Percentiles rank a stretch among this genome's conserved stretches.
Evolutionary conservation across 2,797 vertebrate genomes (phyloP).

Genomic region (Phataginus tricuspis): DNA sequence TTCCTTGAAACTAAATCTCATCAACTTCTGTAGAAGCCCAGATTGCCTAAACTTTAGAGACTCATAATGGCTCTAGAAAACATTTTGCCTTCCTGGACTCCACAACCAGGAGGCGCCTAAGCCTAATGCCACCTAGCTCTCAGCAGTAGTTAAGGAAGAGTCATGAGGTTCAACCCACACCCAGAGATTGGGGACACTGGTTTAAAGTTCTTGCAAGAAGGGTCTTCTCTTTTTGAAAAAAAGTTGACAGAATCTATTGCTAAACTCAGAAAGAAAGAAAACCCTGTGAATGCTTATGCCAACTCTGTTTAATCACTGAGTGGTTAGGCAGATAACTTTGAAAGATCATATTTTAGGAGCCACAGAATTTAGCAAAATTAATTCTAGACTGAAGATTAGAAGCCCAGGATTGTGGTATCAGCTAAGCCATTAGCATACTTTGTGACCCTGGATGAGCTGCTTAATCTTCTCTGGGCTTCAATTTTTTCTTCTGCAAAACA

Average conservation of each 20-base stretch:
- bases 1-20: background rate
- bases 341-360: slow-evolving; percentile 5
- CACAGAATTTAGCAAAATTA: slow-evolving; percentile 7
- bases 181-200: background rate
- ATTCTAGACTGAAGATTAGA: background rate
- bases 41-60: background rate
- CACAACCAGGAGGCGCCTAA: background rate
- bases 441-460: background rate
- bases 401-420: background rate
- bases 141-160: background rate
- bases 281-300: background rate
- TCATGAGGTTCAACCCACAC: background rate
- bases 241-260: background rate
- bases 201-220: slow-evolving; percentile 29
- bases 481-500: background rate
- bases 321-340: background rate
- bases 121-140: background rate
- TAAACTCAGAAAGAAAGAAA: slow-evolving; percentile 46
- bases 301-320: background rate
- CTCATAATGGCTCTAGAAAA: background rate
- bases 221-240: background rate
- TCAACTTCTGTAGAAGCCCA: background rate
- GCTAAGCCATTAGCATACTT: background rate
- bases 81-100: background rate
- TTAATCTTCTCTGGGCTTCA: background rate